Evolutionary conservation across 2,888 invertebrate genomes (phyloP).

Genomic region (Dichetophora obliterata): DNA sequence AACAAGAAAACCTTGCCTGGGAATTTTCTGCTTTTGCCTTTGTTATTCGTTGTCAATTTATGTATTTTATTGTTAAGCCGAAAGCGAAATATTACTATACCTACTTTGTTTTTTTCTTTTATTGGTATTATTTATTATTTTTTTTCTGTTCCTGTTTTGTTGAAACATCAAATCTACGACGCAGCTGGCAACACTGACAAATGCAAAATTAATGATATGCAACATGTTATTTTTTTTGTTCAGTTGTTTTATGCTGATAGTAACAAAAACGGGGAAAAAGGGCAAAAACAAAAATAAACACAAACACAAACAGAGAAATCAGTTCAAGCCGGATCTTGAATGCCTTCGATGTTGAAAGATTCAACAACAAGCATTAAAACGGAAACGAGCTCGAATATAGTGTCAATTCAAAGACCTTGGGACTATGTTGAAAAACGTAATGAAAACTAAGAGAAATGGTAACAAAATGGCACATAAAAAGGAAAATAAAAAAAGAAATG

Average conservation of each 20-base stretch:
- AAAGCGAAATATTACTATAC: background rate
- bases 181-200: slow-evolving; percentile 18
- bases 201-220: slow-evolving; percentile 5
- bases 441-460: no score
- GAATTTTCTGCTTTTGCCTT: no score
- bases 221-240: background rate
- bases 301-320: no score
- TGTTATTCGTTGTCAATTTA: background rate
- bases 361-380: background rate
- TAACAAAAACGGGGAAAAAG: no score
- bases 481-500: no score
- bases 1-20: no score
- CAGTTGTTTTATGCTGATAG: no score
- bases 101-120: background rate
- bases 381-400: background rate
- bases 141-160: background rate
- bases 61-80: background rate
- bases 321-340: background rate
- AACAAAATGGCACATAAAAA: no score
- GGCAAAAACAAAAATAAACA: no score
- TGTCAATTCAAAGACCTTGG: background rate
- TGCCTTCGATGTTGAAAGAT: background rate
- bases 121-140: background rate
- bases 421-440: no score
- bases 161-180: background rate